phyloP scores from a whole-genome alignment of 2,797 vertebrate species.

The Chaunax sp. region DNA sequence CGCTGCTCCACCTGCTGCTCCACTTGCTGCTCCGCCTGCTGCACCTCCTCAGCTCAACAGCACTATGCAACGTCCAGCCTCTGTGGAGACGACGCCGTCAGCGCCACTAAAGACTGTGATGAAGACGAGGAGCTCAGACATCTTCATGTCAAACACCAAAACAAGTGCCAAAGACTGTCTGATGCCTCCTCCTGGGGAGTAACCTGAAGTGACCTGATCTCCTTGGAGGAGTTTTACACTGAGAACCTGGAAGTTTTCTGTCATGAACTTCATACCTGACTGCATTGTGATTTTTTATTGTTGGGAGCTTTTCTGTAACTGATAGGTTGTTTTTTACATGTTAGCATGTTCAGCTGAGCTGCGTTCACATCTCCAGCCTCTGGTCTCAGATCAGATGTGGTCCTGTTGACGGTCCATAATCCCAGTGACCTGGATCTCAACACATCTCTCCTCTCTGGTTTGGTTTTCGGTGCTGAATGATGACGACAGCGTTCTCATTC shows the following conservation, averaged over 20 bases:
- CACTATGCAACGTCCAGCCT: constrained; percentile 72
- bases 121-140: not conserved
- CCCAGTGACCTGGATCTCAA: no score
- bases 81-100: not conserved
- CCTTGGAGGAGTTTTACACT: not conserved
- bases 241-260: not conserved
- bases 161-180: constrained; percentile 72
- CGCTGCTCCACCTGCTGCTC: not conserved
- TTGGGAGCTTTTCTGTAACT: no score
- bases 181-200: constrained; percentile 42
- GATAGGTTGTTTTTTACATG: not conserved
- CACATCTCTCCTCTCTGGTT: no score
- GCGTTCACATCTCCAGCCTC: no score
- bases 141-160: constrained; percentile 31
- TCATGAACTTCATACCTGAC: not conserved
- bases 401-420: no score
- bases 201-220: constrained; percentile 57
- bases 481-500: no score
- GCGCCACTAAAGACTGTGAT: not conserved
- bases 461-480: no score
- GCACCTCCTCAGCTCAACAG: constrained; percentile 28
- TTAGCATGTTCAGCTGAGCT: not conserved
- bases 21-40: not conserved
- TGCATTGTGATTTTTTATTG: not conserved
- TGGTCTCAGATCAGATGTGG: no score